A percentile compares a stretch with the other conserved stretches of the same genome.
phyloP scores from a whole-genome alignment of 2,113 vertebrate species.

The Stegastes partitus region DNA sequence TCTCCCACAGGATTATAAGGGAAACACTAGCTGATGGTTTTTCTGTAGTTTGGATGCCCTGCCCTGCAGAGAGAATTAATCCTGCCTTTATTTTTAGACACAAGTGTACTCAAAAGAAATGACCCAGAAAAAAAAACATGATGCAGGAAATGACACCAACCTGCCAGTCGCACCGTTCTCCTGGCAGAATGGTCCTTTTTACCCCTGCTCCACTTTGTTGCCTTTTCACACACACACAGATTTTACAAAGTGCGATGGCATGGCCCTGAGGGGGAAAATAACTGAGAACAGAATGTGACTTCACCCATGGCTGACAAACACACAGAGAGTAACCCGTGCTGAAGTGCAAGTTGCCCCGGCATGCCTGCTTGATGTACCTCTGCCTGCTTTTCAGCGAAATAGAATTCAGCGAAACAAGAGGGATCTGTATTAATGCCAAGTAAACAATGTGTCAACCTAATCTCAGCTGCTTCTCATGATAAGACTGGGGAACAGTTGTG shows the following conservation, averaged over 20 bases:
- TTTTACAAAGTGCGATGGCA: constrained; percentile 43
- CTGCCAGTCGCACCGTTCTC: constrained; percentile 42
- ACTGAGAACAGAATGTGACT: constrained; percentile 73
- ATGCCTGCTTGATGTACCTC: constrained; percentile 38
- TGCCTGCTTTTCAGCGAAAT: constrained; percentile 31
- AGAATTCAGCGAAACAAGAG: constrained; percentile 25
- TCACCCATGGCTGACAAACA: constrained; percentile 57
- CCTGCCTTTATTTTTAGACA: constrained; percentile 67
- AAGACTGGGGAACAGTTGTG: neutral
- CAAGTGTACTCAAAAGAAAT: constrained; percentile 38
- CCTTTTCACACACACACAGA: constrained; percentile 38
- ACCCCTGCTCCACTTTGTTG: constrained; percentile 54
- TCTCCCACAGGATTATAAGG: constrained; percentile 41
- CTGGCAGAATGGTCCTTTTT: constrained; percentile 24
- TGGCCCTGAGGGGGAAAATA: constrained; percentile 33
- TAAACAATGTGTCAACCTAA: constrained; percentile 33
- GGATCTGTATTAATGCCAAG: constrained; percentile 14
- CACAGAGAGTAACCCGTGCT: constrained; percentile 28
- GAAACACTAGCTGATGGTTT: constrained; percentile 59
- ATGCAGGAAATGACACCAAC: constrained; percentile 63
- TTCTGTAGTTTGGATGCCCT: constrained; percentile 42
- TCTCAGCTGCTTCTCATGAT: constrained; percentile 1
- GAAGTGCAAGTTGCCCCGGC: constrained; percentile 36
- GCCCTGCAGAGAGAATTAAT: constrained; percentile 51
- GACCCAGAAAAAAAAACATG: constrained; percentile 33